phyloP scores from a whole-genome alignment of 2,797 vertebrate species.

The Neomorphus geoffroyi region DNA sequence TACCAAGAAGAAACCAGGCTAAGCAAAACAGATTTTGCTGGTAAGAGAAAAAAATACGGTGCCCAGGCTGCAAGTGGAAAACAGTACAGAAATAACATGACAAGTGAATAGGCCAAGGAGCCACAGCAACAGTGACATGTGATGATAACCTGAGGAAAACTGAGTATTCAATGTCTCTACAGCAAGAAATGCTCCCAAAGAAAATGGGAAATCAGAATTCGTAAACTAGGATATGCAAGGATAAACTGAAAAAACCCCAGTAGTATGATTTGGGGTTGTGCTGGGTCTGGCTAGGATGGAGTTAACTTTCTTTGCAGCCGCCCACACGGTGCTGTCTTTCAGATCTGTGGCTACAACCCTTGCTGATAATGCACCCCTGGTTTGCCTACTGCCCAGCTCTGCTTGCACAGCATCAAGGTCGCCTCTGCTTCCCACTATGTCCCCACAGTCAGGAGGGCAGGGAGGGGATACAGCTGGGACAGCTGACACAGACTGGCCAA shows the following conservation, averaged over 20 bases:
- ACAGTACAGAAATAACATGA: background rate
- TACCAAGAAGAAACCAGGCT: background rate
- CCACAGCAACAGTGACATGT: background rate
- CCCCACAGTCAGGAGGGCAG: background rate
- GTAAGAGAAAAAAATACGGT: background rate
- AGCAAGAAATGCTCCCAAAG: background rate
- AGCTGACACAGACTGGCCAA: background rate
- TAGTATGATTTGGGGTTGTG: background rate
- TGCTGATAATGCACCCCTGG: background rate
- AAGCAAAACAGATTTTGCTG: background rate
- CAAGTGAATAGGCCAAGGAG: background rate
- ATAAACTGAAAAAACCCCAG: background rate
- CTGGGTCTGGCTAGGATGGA: background rate
- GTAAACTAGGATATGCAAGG: background rate
- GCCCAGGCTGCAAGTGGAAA: background rate
- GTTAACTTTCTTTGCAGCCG: background rate
- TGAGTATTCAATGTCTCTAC: rapidly evolving
- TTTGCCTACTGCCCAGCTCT: background rate
- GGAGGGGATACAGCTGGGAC: background rate
- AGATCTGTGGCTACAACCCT: background rate
- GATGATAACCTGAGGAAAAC: background rate
- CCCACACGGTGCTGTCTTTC: rapidly evolving
- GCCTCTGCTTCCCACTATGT: background rate
- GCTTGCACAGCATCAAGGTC: background rate
- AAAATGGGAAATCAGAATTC: background rate